Evolutionary conservation across 1,140 invertebrate genomes (phyloP).

Genomic region (Macrobrachium nipponense): DNA sequence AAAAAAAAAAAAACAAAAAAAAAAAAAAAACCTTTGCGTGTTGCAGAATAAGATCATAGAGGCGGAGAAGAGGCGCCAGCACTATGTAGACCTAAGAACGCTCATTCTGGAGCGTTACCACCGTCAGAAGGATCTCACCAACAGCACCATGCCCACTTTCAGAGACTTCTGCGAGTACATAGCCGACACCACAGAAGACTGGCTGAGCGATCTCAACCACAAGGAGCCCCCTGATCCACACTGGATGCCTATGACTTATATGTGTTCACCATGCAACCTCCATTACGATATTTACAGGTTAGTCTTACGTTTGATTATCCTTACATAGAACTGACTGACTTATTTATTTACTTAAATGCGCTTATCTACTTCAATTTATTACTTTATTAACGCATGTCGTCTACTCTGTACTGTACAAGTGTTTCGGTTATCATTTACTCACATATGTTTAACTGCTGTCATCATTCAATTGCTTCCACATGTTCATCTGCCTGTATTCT

Average conservation of each 20-base stretch:
- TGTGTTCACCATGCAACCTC: neutral
- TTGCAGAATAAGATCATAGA: slow-evolving; percentile 3
- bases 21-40: too few species aligned
- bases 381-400: too few species aligned
- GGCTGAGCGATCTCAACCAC: neutral
- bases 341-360: too few species aligned
- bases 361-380: too few species aligned
- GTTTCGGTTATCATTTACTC: too few species aligned
- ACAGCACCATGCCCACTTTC: neutral
- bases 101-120: neutral
- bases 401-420: too few species aligned
- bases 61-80: neutral
- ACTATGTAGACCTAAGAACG: neutral
- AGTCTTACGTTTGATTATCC: neutral
- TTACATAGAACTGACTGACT: too few species aligned
- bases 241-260: slow-evolving; percentile 10
- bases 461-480: too few species aligned
- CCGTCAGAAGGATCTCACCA: neutral
- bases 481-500: too few species aligned
- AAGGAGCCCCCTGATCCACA: neutral
- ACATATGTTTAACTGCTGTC: too few species aligned
- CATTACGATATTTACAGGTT: neutral
- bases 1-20: too few species aligned
- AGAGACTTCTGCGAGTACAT: neutral
- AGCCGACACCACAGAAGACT: neutral